These are phyloP conservation scores for Euwallacea similis DNA, from an alignment of 1,140 invertebrate species.

Conservation along the genomic window DNA sequence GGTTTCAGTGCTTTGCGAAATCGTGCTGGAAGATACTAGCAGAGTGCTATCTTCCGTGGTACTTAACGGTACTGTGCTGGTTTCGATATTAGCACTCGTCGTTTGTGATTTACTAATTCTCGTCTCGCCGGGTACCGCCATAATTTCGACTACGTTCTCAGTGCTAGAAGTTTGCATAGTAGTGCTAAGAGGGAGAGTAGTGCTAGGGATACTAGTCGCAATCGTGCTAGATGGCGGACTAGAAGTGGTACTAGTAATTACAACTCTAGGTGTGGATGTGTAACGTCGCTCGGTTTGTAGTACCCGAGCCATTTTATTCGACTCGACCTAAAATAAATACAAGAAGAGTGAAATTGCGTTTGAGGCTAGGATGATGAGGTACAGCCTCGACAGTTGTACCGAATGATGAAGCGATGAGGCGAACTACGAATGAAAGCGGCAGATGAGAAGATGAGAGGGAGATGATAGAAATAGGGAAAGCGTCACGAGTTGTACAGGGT, in stretches of 20 bases:
- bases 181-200: slow-evolving; percentile 29
- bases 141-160: slow-evolving; percentile 20
- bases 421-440: background rate
- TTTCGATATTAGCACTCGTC: slow-evolving; percentile 23
- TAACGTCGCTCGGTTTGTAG: slow-evolving; percentile 23
- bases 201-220: slow-evolving; percentile 9
- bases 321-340: slow-evolving; percentile 35
- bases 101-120: slow-evolving; percentile 31
- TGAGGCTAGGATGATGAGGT: no score
- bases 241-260: slow-evolving; percentile 27
- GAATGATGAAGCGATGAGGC: background rate
- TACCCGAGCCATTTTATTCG: slow-evolving; percentile 25
- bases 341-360: background rate
- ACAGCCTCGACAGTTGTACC: no score
- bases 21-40: slow-evolving; percentile 31
- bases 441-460: background rate
- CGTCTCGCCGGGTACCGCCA: slow-evolving; percentile 27
- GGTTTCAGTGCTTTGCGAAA: slow-evolving; percentile 19
- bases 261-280: slow-evolving; percentile 18
- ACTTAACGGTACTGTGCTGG: slow-evolving; percentile 21
- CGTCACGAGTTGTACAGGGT: no score
- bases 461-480: no score
- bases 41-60: slow-evolving; percentile 28
- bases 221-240: slow-evolving; percentile 7
- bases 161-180: slow-evolving; percentile 36